phyloP scores from a whole-genome alignment of 2,113 vertebrate species.

The Leptodactylus fuscus region DNA sequence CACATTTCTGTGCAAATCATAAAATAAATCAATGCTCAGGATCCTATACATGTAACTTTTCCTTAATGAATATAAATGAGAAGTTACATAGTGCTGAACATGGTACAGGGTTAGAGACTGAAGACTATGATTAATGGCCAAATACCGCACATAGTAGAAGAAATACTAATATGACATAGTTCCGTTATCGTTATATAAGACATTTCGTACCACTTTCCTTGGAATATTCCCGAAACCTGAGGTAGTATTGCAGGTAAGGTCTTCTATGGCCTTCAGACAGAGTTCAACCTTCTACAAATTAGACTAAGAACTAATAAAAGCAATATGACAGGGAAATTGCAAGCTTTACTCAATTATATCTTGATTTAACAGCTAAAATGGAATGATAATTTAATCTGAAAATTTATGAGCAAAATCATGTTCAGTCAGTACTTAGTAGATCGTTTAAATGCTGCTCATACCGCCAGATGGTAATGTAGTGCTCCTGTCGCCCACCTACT shows the following conservation, averaged over 20 bases:
- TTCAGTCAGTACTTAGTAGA: constrained; percentile 26
- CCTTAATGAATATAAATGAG: constrained; percentile 30
- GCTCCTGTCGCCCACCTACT: constrained; percentile 20
- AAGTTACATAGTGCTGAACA: neutral
- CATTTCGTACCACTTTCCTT: neutral
- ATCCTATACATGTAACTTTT: neutral
- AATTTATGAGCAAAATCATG: constrained; percentile 32
- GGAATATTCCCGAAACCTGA: neutral
- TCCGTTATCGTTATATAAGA: neutral
- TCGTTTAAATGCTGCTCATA: constrained; percentile 11
- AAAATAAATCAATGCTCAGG: constrained; percentile 16
- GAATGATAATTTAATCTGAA: constrained; percentile 46
- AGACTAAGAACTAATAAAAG: constrained; percentile 26
- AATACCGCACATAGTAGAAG: neutral
- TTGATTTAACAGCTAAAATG: constrained; percentile 41
- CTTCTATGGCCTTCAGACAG: constrained; percentile 27
- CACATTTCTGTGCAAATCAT: neutral
- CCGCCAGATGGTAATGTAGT: constrained; percentile 11
- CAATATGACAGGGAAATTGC: constrained; percentile 46
- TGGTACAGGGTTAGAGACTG: neutral
- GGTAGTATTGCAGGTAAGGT: neutral
- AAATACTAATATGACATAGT: neutral
- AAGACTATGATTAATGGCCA: constrained; percentile 38
- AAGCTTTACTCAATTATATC: constrained; percentile 46
- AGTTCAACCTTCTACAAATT: constrained; percentile 46